Evolutionary conservation across 2,888 invertebrate species (phyloP).

Genomic region (Drosophila barbarae): DNA sequence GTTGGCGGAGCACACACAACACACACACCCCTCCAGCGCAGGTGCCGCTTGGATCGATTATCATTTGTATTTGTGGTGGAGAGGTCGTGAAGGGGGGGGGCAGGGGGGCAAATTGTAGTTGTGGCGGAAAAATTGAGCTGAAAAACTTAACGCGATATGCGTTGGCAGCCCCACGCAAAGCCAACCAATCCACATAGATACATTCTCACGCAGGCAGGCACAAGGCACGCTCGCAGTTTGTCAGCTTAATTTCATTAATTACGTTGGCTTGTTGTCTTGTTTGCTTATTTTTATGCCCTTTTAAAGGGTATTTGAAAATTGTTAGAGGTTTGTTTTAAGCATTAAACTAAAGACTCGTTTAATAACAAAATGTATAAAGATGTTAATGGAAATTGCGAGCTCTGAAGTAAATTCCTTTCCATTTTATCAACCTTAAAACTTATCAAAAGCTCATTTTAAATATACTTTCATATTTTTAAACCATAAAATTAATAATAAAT

Average conservation of each 20-base stretch:
- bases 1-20: constrained; percentile 16
- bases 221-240: constrained; percentile 27
- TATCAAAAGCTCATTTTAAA: no score
- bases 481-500: no score
- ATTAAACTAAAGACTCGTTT: not conserved
- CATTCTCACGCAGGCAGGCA: constrained; percentile 12
- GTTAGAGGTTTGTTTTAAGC: not conserved
- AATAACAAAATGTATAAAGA: no score
- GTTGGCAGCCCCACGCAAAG: constrained; percentile 7
- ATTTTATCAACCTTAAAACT: no score
- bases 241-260: constrained; percentile 70
- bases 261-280: constrained; percentile 26
- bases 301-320: not conserved
- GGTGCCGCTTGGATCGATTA: constrained; percentile 67
- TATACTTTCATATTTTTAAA: no score
- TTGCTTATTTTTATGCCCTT: constrained; percentile 22
- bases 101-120: not conserved
- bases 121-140: constrained; percentile 22
- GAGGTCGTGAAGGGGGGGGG: not conserved
- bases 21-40: constrained; percentile 24
- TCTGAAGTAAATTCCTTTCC: no score
- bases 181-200: constrained; percentile 6
- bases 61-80: constrained; percentile 9
- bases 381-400: no score
- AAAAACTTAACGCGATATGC: constrained; percentile 28